phyloP scores from a whole-genome alignment of 2,888 invertebrate genomes.

The Caenorhabditis doughertyi region DNA sequence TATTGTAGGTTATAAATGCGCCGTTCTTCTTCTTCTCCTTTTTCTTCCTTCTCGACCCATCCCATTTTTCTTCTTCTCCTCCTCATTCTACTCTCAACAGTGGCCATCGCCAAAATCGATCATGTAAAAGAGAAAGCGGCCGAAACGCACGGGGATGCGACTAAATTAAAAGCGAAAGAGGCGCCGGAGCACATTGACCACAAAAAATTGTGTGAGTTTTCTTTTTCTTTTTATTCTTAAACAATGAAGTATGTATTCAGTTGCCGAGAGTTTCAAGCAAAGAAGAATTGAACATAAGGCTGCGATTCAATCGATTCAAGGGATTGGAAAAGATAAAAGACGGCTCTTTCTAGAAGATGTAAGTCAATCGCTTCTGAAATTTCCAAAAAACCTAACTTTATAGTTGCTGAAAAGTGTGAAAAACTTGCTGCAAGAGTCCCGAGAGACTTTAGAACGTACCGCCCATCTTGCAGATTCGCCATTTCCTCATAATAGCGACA shows the following conservation, averaged over 20 bases:
- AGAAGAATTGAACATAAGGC: slow-evolving; percentile 50
- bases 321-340: slow-evolving; percentile 48
- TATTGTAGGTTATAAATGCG: too few relatives aligned
- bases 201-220: slow-evolving; percentile 54
- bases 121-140: slow-evolving; percentile 49
- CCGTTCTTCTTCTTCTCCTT: too few relatives aligned
- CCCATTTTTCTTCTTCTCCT: slow-evolving; percentile 21
- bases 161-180: slow-evolving; percentile 57
- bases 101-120: slow-evolving; percentile 55
- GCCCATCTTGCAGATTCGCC: slow-evolving; percentile 55
- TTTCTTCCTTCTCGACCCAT: too few relatives aligned
- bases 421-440: slow-evolving; percentile 57
- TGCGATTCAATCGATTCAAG: slow-evolving; percentile 56
- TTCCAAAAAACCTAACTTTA: neutral
- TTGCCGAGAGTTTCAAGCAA: slow-evolving; percentile 49
- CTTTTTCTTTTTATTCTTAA: neutral
- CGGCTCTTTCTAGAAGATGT: slow-evolving; percentile 64
- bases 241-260: slow-evolving; percentile 34
- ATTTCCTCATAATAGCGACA: slow-evolving; percentile 64
- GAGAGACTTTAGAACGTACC: slow-evolving; percentile 61
- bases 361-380: too few relatives aligned
- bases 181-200: slow-evolving; percentile 60
- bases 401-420: slow-evolving; percentile 63
- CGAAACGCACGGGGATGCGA: slow-evolving; percentile 52
- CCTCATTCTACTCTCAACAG: too few relatives aligned